phyloP scores from a whole-genome alignment of 1,140 invertebrate species.

The Oreohelix idahoensis region DNA sequence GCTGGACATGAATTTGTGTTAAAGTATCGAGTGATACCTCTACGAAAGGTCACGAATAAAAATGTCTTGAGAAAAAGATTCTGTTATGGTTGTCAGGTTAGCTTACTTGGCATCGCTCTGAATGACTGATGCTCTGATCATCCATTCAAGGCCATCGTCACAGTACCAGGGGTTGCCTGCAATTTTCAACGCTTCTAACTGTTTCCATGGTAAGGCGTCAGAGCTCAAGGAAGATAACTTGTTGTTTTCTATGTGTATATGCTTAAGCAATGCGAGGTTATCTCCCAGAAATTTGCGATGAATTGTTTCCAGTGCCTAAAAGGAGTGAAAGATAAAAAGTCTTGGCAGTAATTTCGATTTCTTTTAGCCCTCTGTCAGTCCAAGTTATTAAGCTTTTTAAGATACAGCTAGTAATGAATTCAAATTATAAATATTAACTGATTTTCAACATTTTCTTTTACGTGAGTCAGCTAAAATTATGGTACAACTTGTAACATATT shows the following conservation, averaged over 20 bases:
- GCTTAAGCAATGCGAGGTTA: background rate
- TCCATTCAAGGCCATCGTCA: constrained; percentile 3
- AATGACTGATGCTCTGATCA: background rate
- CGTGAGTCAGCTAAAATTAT: no score
- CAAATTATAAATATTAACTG: no score
- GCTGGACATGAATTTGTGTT: no score
- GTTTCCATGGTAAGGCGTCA: constrained; percentile 9
- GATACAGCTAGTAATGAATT: no score
- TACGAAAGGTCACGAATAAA: no score
- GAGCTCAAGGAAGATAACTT: background rate
- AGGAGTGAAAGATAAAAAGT: background rate
- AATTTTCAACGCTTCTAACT: background rate
- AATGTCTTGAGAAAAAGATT: no score
- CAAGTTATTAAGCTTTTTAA: no score
- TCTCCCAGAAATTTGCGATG: constrained; percentile 3
- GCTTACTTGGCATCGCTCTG: background rate
- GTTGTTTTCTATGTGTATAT: constrained; percentile 12
- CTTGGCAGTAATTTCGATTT: no score
- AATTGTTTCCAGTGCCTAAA: background rate
- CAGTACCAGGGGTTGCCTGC: constrained; percentile 2
- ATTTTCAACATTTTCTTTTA: no score
- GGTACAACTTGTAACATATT: no score
- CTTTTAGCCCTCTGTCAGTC: no score
- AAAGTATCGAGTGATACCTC: no score
- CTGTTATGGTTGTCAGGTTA: background rate